Conservation (phyloP, 2,888 invertebrate genomes). For the Nemapogon koenigi region DNA sequence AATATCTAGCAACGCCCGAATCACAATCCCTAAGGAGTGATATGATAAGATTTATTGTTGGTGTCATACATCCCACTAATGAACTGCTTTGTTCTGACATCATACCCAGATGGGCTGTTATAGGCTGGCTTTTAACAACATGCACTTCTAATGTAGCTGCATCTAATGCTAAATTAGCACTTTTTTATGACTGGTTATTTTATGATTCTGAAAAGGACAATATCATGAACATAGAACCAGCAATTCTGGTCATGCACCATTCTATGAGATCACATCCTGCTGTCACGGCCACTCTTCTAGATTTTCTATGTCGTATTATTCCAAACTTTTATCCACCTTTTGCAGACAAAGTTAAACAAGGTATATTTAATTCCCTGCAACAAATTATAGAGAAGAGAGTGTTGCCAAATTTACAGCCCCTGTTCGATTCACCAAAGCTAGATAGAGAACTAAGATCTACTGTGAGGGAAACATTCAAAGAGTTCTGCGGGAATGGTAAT, state of each 20-base stretch:
- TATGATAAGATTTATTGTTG: constrained; percentile 92
- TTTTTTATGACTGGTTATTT: constrained; percentile 94
- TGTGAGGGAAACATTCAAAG: constrained; percentile 89
- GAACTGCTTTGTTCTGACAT: constrained; percentile 93
- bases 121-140: constrained; percentile 91
- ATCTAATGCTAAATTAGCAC: constrained; percentile 88
- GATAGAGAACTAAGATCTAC: constrained; percentile 84
- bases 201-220: constrained; percentile 91
- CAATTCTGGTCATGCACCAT: constrained; percentile 92
- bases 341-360: constrained; percentile 79
- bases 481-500: constrained; percentile 76
- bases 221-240: constrained; percentile 96
- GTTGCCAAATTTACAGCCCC: constrained; percentile 80
- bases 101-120: constrained; percentile 94
- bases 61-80: constrained; percentile 93
- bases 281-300: constrained; percentile 87
- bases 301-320: constrained; percentile 92
- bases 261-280: constrained; percentile 91
- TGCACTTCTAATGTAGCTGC: constrained; percentile 89
- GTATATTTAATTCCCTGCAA: constrained; percentile 81
- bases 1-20: constrained; percentile 90
- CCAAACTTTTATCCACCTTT: constrained; percentile 84
- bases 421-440: constrained; percentile 87
- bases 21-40: constrained; percentile 91
- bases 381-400: constrained; percentile 94